Percentiles rank a stretch among this genome's conserved stretches.
Evolutionary conservation across 2,888 invertebrate genomes (phyloP).

Genomic region (Drosophila kokeensis): DNA sequence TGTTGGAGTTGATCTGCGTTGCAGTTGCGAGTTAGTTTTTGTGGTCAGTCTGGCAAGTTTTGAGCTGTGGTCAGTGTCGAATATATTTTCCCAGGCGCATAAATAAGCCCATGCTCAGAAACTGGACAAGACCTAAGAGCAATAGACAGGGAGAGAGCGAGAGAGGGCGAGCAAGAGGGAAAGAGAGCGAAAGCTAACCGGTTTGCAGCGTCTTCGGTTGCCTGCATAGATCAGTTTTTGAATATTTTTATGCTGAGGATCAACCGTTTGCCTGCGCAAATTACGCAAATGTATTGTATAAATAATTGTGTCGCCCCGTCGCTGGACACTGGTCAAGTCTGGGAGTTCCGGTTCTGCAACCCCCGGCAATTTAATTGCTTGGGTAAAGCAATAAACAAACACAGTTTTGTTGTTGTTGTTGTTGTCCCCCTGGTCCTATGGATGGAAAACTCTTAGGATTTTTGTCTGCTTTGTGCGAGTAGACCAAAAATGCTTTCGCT

Average conservation of each 20-base stretch:
- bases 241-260: constrained; percentile 35
- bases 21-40: constrained; percentile 30
- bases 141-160: not conserved
- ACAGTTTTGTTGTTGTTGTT: constrained; percentile 45
- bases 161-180: not conserved
- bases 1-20: constrained; percentile 43
- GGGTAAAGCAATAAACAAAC: constrained; percentile 77
- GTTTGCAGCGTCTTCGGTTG: constrained; percentile 47
- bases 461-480: constrained; percentile 53
- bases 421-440: constrained; percentile 1
- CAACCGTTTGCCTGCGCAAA: constrained; percentile 67
- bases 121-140: constrained; percentile 46
- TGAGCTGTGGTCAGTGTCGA: constrained; percentile 64
- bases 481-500: constrained; percentile 74
- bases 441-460: constrained; percentile 31
- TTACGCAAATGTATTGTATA: constrained; percentile 84
- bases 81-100: constrained; percentile 79
- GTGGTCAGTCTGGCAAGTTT: constrained; percentile 51
- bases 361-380: constrained; percentile 72
- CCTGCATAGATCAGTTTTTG: constrained; percentile 43
- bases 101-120: constrained; percentile 62
- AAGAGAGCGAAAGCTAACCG: constrained; percentile 26
- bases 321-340: constrained; percentile 67
- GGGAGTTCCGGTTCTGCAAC: constrained; percentile 41
- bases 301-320: constrained; percentile 70